Base-by-base conservation (phyloP, 2,888 invertebrate genomes). In the Liopterus haemorrhoidalis region DNA sequence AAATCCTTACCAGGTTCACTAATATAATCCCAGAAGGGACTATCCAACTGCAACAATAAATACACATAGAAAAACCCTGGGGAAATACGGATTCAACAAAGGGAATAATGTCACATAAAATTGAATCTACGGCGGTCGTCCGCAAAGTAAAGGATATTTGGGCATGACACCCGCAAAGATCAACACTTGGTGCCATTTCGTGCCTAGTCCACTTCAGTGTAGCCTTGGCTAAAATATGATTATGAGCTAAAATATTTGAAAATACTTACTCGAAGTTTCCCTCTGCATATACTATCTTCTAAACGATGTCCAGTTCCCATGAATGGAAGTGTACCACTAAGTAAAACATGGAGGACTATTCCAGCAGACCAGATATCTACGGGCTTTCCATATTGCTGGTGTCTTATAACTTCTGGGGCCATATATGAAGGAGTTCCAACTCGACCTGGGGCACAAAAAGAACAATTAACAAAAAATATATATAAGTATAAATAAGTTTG, bases 331-430 rank as follows among this genome's bases (percentile, higher is more conserved):
- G 88, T 85, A 4, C 99, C 99, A 33, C 93, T 90, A 25, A 99
- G 75, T 30, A 99, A 76, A 12, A 95, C 85, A 67, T 95, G 96
- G 31, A 99, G 75, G 58, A 97, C 76, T 41, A 96, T 89, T 6
- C 99, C 97, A 19, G 93, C 91, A 21, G 94, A 89, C 99, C 99
- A 99, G 47, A 97, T 90, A 69, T 99, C 99, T 53, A 94, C 92
- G 1, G 93, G 86, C 66, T 95, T 95, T 24, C 90, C 88, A 71
- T 91, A 92, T 57, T 89, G 79, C 67, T 89, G 83, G 61, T 89
- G 79, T 50, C 89, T 83, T 14, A 97, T 88, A 52, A 99, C 89
- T 72, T 99, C 99, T 0, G 99, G 97, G 1, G 96, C 90, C 93
- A 97, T 96, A 69, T 94, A 99, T 69, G 93, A 92, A 9, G 95